Evolutionary conservation across 2,113 vertebrate species (phyloP), one percentile per base, ranked within the genome.

Genomic region (Lutjanus erythropterus): DNA sequence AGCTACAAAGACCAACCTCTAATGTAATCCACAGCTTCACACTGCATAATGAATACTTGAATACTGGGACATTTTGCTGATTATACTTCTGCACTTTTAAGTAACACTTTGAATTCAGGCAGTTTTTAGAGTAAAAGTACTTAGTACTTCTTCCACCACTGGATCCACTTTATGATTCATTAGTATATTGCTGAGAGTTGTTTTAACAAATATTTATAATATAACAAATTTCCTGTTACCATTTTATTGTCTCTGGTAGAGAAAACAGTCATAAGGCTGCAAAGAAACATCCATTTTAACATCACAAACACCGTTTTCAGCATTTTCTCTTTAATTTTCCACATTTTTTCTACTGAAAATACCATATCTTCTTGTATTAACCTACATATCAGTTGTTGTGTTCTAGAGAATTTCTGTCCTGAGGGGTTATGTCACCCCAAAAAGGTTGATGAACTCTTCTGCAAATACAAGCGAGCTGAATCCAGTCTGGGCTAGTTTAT

Each of bases 381-480:
- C n/a, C n/a, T n/a, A 12, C 46, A 42, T 52, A 39, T 25, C 5
- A 56, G 46, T 52, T 47, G 14, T 15, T 11, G 42, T 19, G 50
- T 55, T 39, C 25, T 14, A 35, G 31, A 62, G n/a, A 27, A 31
- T 68, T 29, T n/a, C 19, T 72, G 61, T 27, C 16, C 39, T 52
- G 8, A 69, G 29, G 11, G 65, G 33, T 71, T 64, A 42, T 14
- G 18, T 61, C 41, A 72, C 47, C 23, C 9, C 23, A 56, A 39
- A 42, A 50, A 71, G 61, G 53, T 73, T 25, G 42, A 31, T 64
- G 25, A 56, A 67, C 67, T 27, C 19, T 37, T 61, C 39, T 29
- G 50, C 60, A 90, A 83, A 82, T 44, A 77, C 50, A 80, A 64
- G 18, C 42, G 44, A 66, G 59, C 2, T 64, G 44, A 55, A 49